Evolutionary conservation across 2,888 invertebrate genomes (phyloP).

Genomic region (Crioceris asparagi): DNA sequence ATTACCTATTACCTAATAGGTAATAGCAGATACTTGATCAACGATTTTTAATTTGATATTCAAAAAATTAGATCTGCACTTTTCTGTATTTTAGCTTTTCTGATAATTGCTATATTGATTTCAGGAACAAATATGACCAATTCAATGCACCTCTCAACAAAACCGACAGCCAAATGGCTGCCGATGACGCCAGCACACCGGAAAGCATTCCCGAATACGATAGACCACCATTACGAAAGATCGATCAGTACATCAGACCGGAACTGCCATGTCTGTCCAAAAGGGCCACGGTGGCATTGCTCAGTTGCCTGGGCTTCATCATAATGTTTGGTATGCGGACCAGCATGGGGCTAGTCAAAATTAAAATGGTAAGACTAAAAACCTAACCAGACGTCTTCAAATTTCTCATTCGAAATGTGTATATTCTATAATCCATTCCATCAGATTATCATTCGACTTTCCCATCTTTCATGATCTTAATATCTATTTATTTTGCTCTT

Average conservation of each 20-base stretch:
- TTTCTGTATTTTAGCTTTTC: no score
- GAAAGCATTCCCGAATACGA: constrained; percentile 76
- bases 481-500: no score
- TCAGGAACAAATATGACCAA: constrained; percentile 55
- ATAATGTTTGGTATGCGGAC: constrained; percentile 97
- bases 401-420: no score
- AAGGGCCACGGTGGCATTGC: constrained; percentile 75
- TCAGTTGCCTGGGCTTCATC: constrained; percentile 82
- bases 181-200: constrained; percentile 55
- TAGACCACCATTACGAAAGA: constrained; percentile 71
- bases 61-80: no score
- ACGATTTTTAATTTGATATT: no score
- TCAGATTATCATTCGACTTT: no score
- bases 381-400: no score
- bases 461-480: no score
- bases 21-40: no score
- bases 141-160: constrained; percentile 47
- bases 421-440: no score
- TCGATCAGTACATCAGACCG: constrained; percentile 79
- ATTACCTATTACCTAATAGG: no score
- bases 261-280: constrained; percentile 80
- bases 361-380: constrained; percentile 42
- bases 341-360: constrained; percentile 96
- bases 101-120: constrained; percentile 19
- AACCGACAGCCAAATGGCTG: constrained; percentile 43